Conservation (phyloP, 2,888 invertebrate species). For the Microplitis deprimator region DNA sequence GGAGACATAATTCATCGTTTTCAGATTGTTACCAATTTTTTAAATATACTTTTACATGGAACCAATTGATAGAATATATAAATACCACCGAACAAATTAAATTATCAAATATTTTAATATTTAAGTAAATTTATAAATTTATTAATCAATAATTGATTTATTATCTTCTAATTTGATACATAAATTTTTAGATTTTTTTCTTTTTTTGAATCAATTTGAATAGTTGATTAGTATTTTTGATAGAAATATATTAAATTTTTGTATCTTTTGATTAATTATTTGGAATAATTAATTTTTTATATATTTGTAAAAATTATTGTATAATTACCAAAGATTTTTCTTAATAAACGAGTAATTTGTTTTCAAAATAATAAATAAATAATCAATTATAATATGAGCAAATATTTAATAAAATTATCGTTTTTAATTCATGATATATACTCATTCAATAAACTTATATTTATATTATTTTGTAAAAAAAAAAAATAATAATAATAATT, state of each 20-base stretch:
- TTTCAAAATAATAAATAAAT: neutral
- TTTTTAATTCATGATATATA: neutral
- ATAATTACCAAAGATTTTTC: neutral
- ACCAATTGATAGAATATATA: constrained; percentile 37
- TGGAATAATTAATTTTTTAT: neutral
- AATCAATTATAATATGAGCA: neutral
- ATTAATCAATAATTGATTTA: neutral
- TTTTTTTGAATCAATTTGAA: neutral
- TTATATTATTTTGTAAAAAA: neutral
- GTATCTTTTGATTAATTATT: neutral
- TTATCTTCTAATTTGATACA: neutral
- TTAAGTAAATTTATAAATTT: neutral
- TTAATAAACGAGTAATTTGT: neutral
- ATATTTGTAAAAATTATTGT: neutral
- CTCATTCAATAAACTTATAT: neutral
- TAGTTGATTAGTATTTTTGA: neutral
- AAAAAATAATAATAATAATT: too few species aligned
- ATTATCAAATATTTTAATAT: neutral
- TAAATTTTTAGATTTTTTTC: neutral
- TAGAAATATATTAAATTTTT: neutral
- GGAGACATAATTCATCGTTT: neutral
- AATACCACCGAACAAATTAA: neutral
- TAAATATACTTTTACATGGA: constrained; percentile 30
- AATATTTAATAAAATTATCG: neutral
- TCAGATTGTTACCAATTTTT: constrained; percentile 27